A percentile compares a stretch with the other conserved stretches of the same genome.
These are phyloP conservation scores for Odontophorus gujanensis DNA, from an alignment of 2,113 vertebrate genomes.

Conservation along the genomic window DNA sequence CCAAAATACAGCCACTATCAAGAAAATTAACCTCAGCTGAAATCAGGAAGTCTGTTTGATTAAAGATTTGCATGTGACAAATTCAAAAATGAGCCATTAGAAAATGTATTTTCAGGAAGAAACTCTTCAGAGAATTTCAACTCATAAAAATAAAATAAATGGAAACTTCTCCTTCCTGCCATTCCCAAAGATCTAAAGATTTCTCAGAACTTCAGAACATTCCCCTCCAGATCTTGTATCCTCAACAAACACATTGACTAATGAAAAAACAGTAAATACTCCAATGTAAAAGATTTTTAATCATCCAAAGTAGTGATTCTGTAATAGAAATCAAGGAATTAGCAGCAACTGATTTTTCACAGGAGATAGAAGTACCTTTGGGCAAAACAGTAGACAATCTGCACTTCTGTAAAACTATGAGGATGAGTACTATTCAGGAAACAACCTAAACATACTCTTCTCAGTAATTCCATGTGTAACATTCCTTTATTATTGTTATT, in stretches of 20 bases:
- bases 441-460: slow-evolving; percentile 6
- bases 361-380: slow-evolving; percentile 35
- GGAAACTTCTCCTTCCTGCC: neutral
- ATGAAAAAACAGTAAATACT: slow-evolving; percentile 30
- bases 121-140: neutral
- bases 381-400: slow-evolving; percentile 45
- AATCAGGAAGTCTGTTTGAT: neutral
- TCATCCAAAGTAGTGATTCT: slow-evolving; percentile 11
- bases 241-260: neutral
- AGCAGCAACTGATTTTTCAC: slow-evolving; percentile 25
- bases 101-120: neutral
- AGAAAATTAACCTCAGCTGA: neutral
- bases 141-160: neutral
- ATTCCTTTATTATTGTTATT: neutral
- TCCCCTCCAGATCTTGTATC: neutral
- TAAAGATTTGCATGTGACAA: neutral
- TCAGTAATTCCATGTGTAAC: neutral
- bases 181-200: slow-evolving; percentile 1
- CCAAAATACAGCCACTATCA: neutral
- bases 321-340: slow-evolving; percentile 65
- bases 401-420: neutral
- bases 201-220: slow-evolving; percentile 41
- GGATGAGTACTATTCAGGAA: neutral
- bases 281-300: slow-evolving; percentile 55
- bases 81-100: neutral